Conservation (phyloP, 2,113 vertebrate species). For the Butorides virescens region DNA sequence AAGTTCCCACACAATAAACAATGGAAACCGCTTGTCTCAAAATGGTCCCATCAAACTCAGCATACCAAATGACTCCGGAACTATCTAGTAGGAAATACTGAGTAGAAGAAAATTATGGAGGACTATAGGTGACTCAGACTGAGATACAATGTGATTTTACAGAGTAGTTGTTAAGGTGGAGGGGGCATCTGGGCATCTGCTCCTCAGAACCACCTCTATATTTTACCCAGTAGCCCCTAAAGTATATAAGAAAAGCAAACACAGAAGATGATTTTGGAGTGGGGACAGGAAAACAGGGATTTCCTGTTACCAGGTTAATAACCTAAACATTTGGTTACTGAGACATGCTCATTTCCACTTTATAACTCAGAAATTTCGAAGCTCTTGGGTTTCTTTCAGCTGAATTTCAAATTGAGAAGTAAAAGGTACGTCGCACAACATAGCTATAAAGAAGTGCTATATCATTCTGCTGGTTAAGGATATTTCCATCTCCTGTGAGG, state of each 20-base stretch:
- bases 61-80: neutral
- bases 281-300: neutral
- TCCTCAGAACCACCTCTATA: neutral
- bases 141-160: neutral
- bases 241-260: neutral
- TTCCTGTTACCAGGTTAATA: neutral
- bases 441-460: neutral
- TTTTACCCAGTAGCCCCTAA: neutral
- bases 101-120: neutral
- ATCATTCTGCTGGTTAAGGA: neutral
- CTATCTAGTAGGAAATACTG: neutral
- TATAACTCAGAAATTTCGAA: neutral
- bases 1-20: neutral
- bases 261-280: fast-evolving
- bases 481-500: neutral
- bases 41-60: neutral
- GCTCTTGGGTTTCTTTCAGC: neutral
- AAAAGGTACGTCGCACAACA: neutral
- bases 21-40: neutral
- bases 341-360: neutral
- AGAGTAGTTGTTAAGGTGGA: neutral
- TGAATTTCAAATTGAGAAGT: neutral
- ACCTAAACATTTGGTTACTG: neutral
- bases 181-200: fast-evolving
- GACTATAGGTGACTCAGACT: neutral